Conservation (phyloP, 2,113 vertebrate genomes). For the Gymnogyps californianus region DNA sequence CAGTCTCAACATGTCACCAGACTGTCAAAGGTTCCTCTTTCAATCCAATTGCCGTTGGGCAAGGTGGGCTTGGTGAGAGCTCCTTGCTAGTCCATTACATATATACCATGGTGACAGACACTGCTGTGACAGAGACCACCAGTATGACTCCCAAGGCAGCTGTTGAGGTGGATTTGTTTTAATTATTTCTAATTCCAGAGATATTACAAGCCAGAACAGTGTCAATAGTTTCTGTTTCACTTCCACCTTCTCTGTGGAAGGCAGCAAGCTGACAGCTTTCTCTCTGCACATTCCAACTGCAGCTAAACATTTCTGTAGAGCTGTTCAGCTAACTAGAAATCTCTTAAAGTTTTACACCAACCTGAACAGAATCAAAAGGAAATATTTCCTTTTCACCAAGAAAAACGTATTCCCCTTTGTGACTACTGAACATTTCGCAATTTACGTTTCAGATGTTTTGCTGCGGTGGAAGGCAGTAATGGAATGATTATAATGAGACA, state of each 20-base stretch:
- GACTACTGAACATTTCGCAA: constrained; percentile 10
- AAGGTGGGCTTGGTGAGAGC: constrained; percentile 48
- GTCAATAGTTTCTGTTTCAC: constrained; percentile 48
- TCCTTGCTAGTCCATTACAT: constrained; percentile 61
- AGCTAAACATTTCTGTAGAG: constrained; percentile 23
- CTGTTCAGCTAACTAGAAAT: neutral
- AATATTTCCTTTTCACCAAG: neutral
- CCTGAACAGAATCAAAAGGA: constrained; percentile 2
- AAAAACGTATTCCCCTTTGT: neutral
- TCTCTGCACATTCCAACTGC: neutral
- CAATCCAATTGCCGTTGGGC: constrained; percentile 63
- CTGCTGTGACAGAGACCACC: constrained; percentile 80
- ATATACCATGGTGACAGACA: constrained; percentile 62
- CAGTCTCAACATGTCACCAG: constrained; percentile 58
- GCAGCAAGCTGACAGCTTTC: constrained; percentile 53
- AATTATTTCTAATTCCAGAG: constrained; percentile 74
- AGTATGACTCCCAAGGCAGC: constrained; percentile 82
- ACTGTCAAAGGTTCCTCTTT: constrained; percentile 66
- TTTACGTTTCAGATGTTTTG: constrained; percentile 53
- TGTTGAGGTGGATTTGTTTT: constrained; percentile 72
- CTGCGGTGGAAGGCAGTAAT: constrained; percentile 49
- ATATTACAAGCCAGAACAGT: constrained; percentile 25
- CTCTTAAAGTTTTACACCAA: neutral
- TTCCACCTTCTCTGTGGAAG: constrained; percentile 16
- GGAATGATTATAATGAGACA: constrained; percentile 37